Evolutionary conservation across 1,140 invertebrate genomes (phyloP).

Genomic region (Bombyx mandarina): DNA sequence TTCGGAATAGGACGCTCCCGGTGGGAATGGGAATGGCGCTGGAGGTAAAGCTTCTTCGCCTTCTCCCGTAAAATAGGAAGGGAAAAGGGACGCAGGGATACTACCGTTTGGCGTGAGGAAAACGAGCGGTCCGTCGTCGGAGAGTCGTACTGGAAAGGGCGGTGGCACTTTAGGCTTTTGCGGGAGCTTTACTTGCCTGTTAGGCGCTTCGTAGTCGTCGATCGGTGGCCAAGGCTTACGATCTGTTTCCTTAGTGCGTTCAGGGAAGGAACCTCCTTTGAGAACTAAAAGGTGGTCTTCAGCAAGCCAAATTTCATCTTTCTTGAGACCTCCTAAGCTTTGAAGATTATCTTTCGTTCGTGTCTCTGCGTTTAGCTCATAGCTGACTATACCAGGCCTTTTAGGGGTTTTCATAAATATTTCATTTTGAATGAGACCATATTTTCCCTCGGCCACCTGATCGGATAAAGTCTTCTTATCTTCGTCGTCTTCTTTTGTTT

Average conservation of each 20-base stretch:
- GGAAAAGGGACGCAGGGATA: slow-evolving; percentile 64
- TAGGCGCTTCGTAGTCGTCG: slow-evolving; percentile 85
- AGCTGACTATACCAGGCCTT: slow-evolving; percentile 85
- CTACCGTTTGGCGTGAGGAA: slow-evolving; percentile 78
- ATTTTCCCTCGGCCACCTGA: slow-evolving; percentile 90
- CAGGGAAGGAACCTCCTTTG: slow-evolving; percentile 80
- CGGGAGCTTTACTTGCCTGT: slow-evolving; percentile 84
- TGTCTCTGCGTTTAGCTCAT: slow-evolving; percentile 82
- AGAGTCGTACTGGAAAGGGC: slow-evolving; percentile 89
- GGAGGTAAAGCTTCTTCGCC: slow-evolving; percentile 73
- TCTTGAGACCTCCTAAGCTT: slow-evolving; percentile 84
- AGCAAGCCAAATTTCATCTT: slow-evolving; percentile 90
- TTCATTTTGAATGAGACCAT: slow-evolving; percentile 89
- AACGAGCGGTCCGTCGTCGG: slow-evolving; percentile 82
- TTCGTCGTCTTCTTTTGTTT: slow-evolving; percentile 75
- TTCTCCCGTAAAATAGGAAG: slow-evolving; percentile 68
- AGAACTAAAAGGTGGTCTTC: slow-evolving; percentile 90
- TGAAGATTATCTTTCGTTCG: slow-evolving; percentile 80
- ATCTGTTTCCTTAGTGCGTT: slow-evolving; percentile 57
- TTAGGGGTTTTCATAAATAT: slow-evolving; percentile 78
- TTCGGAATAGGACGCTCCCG: slow-evolving; percentile 63
- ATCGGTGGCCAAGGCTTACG: slow-evolving; percentile 80
- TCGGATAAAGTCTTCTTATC: slow-evolving; percentile 86
- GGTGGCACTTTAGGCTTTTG: slow-evolving; percentile 83
- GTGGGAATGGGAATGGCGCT: slow-evolving; percentile 71